phyloP scores from a whole-genome alignment of 2,888 invertebrate genomes.

The Euplagia quadripunctaria region DNA sequence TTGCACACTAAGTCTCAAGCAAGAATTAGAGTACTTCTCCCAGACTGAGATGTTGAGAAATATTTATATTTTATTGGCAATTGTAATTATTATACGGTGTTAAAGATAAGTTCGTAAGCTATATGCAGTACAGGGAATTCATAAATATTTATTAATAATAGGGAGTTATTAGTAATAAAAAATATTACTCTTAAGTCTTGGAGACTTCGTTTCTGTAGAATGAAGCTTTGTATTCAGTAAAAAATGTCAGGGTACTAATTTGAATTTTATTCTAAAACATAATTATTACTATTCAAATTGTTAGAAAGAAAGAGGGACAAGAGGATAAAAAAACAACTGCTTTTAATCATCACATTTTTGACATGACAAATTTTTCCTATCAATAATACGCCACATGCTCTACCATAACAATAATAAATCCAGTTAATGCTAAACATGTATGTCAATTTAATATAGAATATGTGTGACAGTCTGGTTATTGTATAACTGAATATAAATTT shows the following conservation, averaged over 20 bases:
- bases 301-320: not conserved
- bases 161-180: not conserved
- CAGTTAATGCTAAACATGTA: not conserved
- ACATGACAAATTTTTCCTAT: not conserved
- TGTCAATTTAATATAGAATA: not conserved
- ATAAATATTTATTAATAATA: not conserved
- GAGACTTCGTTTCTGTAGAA: not conserved
- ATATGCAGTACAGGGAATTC: not conserved
- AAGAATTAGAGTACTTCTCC: not conserved
- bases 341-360: not conserved
- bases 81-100: not conserved
- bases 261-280: not conserved
- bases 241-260: not conserved
- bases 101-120: not conserved
- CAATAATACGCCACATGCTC: not conserved
- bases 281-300: not conserved
- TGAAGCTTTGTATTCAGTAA: not conserved
- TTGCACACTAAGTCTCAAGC: not conserved
- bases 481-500: too few relatives aligned
- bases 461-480: not conserved
- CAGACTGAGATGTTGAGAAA: not conserved
- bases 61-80: not conserved
- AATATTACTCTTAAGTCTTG: not conserved
- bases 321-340: not conserved
- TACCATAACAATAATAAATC: not conserved